Evolutionary conservation across 2,888 invertebrate genomes (phyloP).

Genomic region (Caenorhabditis parvicauda): DNA sequence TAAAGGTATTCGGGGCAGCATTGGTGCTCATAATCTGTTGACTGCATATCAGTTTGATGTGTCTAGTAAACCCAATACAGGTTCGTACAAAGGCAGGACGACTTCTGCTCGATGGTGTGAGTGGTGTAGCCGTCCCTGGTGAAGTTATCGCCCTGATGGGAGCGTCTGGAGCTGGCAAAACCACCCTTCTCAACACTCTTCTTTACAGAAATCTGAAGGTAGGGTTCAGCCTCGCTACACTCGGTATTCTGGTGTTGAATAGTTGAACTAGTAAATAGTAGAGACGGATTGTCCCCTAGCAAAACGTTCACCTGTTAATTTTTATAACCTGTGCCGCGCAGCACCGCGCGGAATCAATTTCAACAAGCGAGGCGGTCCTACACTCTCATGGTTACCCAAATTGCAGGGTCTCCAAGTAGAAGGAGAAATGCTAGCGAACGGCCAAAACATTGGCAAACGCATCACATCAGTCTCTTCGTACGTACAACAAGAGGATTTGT

Average conservation of each 20-base stretch:
- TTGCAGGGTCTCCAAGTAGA: constrained; percentile 31
- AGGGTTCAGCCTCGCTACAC: background rate
- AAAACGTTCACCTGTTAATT: too few species aligned
- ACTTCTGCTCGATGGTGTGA: constrained; percentile 42
- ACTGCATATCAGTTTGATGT: too few species aligned
- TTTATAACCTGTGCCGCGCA: background rate
- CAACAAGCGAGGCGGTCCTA: too few species aligned
- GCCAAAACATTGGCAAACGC: constrained; percentile 31
- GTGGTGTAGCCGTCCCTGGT: constrained; percentile 52
- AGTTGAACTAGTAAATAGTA: too few species aligned
- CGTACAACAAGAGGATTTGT: constrained; percentile 55
- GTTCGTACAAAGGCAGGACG: constrained; percentile 41
- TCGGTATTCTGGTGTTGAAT: background rate
- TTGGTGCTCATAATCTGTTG: too few species aligned
- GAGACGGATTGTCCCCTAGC: too few species aligned
- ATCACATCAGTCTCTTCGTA: constrained; percentile 64
- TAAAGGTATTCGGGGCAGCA: constrained; percentile 24
- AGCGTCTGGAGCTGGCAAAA: constrained; percentile 81
- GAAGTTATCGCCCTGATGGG: constrained; percentile 62
- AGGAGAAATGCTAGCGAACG: constrained; percentile 44
- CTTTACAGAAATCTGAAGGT: constrained; percentile 64
- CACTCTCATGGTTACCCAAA: background rate
- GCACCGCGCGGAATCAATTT: background rate
- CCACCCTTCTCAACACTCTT: constrained; percentile 84
- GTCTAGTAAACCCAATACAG: background rate